These are phyloP conservation scores for Tupaia tana DNA, from an alignment of 2,113 vertebrate genomes.

Conservation along the genomic window DNA sequence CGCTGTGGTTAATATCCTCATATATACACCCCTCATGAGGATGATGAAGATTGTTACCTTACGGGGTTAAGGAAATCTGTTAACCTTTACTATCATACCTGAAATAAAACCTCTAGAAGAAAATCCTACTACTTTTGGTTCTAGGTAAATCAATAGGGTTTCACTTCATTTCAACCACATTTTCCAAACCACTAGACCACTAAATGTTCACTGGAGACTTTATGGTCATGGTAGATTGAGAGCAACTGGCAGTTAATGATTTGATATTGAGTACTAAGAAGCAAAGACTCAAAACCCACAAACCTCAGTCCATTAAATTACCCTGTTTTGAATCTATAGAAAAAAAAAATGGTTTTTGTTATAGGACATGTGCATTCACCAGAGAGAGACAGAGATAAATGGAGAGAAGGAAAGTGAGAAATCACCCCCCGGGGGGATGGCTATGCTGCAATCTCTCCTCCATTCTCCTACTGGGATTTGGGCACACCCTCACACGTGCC, in stretches of 20 bases:
- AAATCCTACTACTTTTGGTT: conserved; percentile 36
- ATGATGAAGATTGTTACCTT: background rate
- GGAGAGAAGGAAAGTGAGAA: too few relatives aligned
- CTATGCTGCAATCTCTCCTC: too few relatives aligned
- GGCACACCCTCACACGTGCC: too few relatives aligned
- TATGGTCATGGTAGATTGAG: conserved; percentile 20
- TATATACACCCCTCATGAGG: background rate
- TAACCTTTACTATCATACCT: background rate
- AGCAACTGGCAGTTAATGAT: conserved; percentile 53
- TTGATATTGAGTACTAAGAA: conserved; percentile 61
- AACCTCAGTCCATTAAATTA: conserved; percentile 39
- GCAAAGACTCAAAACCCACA: conserved; percentile 41
- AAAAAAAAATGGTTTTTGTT: background rate
- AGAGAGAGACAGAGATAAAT: too few relatives aligned
- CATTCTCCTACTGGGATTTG: too few relatives aligned
- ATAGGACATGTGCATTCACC: too few relatives aligned
- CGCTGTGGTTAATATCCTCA: background rate
- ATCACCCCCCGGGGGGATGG: too few relatives aligned
- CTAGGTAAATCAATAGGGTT: background rate
- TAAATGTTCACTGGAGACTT: conserved; percentile 59
- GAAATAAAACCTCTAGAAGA: background rate
- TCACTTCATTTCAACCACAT: conserved; percentile 33
- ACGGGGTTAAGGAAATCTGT: background rate
- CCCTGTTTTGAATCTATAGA: conserved; percentile 15
- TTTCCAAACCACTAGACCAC: conserved; percentile 58